Percentiles rank a stretch among this genome's conserved stretches.
These are phyloP conservation scores for Choloepus didactylus DNA, from an alignment of 2,797 vertebrate species.

Conservation along the genomic window DNA sequence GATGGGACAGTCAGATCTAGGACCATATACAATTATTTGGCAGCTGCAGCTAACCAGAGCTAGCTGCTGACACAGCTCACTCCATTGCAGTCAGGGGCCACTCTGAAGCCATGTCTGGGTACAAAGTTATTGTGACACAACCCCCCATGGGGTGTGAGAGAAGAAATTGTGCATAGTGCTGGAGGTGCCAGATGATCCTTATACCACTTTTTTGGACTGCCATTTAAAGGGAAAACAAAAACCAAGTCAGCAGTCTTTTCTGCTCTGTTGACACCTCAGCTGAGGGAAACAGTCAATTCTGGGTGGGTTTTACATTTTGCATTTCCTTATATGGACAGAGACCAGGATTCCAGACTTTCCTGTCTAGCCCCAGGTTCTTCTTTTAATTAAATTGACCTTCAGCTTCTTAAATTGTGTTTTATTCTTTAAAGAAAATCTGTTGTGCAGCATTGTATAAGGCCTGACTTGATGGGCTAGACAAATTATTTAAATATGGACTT, in stretches of 20 bases:
- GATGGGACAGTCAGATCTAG: neutral
- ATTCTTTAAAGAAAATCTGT: constrained; percentile 68
- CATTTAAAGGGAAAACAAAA: constrained; percentile 31
- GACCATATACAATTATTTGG: neutral
- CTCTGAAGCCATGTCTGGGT: constrained; percentile 64
- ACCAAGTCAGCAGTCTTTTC: neutral
- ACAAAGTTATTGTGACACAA: constrained; percentile 68
- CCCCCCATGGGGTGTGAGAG: neutral
- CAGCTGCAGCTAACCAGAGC: constrained; percentile 67
- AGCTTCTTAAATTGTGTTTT: constrained; percentile 69
- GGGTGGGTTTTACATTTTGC: neutral
- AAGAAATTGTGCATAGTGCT: neutral
- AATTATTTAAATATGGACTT: constrained; percentile 84
- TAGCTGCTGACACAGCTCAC: constrained; percentile 54
- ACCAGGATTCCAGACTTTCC: constrained; percentile 23
- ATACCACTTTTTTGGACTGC: neutral
- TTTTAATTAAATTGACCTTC: constrained; percentile 62
- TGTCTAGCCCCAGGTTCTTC: constrained; percentile 50
- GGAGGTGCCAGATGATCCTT: constrained; percentile 52
- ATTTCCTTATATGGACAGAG: neutral
- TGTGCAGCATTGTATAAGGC: constrained; percentile 61
- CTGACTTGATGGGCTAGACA: constrained; percentile 74
- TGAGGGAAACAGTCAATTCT: constrained; percentile 27
- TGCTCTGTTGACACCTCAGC: neutral
- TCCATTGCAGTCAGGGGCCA: constrained; percentile 51